Evolutionary conservation across 2,797 vertebrate species (phyloP).

Genomic region (Lepus townsendii): DNA sequence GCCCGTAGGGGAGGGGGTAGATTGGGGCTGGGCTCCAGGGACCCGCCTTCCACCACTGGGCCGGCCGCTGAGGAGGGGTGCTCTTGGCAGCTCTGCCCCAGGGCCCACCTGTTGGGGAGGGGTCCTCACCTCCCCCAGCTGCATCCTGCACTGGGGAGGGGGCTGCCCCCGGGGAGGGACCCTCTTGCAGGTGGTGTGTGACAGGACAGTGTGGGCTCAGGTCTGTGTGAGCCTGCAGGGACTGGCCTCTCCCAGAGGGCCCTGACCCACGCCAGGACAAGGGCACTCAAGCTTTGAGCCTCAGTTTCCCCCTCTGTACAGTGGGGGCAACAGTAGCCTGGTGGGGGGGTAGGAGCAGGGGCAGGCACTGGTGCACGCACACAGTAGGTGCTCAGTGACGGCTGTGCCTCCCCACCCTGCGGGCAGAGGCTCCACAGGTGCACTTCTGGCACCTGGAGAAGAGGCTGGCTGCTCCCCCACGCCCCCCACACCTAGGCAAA

Average conservation of each 20-base stretch:
- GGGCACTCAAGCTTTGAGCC: not conserved
- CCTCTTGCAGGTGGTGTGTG: not conserved
- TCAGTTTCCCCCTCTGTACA: not conserved
- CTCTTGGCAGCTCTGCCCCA: not conserved
- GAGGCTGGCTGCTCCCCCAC: rapidly evolving
- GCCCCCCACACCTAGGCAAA: not conserved
- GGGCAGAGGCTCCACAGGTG: not conserved
- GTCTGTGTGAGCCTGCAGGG: not conserved
- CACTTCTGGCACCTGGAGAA: not conserved
- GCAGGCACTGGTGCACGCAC: not conserved
- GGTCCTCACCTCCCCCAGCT: not conserved
- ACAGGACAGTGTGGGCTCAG: no score
- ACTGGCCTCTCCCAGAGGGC: not conserved
- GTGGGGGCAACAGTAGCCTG: not conserved
- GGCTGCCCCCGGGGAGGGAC: no score
- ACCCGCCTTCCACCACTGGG: not conserved
- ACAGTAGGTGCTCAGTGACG: not conserved
- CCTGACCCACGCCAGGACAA: not conserved
- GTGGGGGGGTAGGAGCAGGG: not conserved
- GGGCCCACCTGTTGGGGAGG: no score
- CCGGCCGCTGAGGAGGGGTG: not conserved
- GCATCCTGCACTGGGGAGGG: not conserved
- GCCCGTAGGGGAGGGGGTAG: not conserved
- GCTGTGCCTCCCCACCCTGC: not conserved
- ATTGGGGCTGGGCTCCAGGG: not conserved